These are phyloP conservation scores for Microcebus lehilahytsara DNA, from an alignment of 2,113 vertebrate genomes.

Conservation along the genomic window DNA sequence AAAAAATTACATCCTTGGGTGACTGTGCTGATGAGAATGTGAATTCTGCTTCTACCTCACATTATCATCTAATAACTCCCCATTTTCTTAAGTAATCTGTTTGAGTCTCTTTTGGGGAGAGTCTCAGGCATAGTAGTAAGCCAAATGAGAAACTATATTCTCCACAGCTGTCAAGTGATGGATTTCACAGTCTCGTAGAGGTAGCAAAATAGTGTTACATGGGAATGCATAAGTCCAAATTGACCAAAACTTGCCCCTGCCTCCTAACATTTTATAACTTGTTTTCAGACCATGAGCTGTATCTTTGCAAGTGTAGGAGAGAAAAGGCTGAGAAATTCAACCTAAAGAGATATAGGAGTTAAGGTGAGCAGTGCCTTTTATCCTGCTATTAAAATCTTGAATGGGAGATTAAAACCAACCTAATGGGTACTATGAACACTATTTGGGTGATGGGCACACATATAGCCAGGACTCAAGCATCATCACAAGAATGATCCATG, in stretches of 20 bases:
- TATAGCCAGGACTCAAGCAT: no score
- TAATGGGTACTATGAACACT: no score
- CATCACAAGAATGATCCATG: no score
- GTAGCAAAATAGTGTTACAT: not conserved
- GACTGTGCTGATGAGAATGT: not conserved
- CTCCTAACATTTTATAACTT: not conserved
- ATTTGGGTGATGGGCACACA: no score
- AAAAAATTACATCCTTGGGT: not conserved
- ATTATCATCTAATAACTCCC: not conserved
- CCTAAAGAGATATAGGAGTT: not conserved
- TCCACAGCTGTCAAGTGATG: not conserved
- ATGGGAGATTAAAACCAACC: not conserved
- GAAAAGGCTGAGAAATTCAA: not conserved
- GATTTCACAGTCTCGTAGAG: not conserved
- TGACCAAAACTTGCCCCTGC: not conserved
- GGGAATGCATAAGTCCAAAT: not conserved
- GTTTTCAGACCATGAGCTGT: constrained; percentile 20
- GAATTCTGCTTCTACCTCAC: not conserved
- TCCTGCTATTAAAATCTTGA: constrained; percentile 1
- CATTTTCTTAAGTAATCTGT: constrained; percentile 7
- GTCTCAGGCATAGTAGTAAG: not conserved
- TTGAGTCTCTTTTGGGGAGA: not conserved
- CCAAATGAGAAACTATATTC: not conserved
- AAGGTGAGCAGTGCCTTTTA: not conserved
- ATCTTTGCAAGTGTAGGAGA: not conserved